Conservation (phyloP, 2,113 vertebrate genomes). For the Mellivora capensis region DNA sequence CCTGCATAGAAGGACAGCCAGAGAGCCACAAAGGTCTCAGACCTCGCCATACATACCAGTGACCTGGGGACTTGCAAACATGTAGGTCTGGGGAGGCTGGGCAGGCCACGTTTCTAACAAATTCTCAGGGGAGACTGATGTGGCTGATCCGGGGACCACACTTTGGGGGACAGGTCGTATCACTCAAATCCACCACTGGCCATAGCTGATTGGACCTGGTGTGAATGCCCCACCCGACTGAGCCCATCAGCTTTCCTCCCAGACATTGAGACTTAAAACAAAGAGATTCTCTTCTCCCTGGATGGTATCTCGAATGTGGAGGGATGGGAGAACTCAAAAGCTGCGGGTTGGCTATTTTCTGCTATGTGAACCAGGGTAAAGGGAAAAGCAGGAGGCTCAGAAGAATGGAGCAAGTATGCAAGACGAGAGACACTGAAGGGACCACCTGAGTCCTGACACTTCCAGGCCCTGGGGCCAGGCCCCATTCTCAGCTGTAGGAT, state of each 20-base stretch:
- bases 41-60: rapidly evolving
- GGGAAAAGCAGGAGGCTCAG: not conserved
- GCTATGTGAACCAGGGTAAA: not conserved
- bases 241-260: not conserved
- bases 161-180: not conserved
- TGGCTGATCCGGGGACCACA: not conserved
- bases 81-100: not conserved
- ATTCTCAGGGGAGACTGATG: not conserved
- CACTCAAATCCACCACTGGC: not conserved
- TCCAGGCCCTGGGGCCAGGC: not conserved
- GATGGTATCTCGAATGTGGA: not conserved
- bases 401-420: not conserved
- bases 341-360: not conserved
- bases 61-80: not conserved
- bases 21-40: not conserved
- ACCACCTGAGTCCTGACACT: not conserved
- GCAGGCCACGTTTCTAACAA: not conserved
- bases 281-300: not conserved
- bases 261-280: not conserved
- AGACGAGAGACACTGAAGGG: too few species aligned
- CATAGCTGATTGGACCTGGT: not conserved
- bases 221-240: not conserved
- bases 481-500: not conserved
- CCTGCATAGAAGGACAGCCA: not conserved
- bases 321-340: not conserved